phyloP scores from a whole-genome alignment of 2,113 vertebrate species.

The Urocolius indicus region DNA sequence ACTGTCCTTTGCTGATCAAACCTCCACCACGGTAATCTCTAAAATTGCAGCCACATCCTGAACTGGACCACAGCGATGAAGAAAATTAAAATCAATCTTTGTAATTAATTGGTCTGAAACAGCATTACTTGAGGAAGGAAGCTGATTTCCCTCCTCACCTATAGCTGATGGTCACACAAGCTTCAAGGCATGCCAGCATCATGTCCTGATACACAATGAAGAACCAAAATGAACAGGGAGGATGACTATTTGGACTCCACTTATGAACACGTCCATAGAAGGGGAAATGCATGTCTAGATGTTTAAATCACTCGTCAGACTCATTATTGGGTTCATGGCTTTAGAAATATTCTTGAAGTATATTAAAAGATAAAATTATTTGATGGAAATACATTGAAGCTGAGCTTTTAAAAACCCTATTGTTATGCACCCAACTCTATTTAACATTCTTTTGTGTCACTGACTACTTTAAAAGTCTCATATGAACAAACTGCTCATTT shows the following conservation, averaged over 20 bases:
- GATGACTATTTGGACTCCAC: background rate
- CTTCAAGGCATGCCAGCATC: background rate
- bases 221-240: background rate
- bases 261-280: background rate
- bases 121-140: background rate
- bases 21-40: background rate
- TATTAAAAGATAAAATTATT: constrained; percentile 34
- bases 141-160: background rate
- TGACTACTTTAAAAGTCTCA: constrained; percentile 51
- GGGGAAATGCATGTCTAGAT: background rate
- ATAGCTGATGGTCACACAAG: rapidly evolving
- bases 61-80: background rate
- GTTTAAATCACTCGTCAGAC: background rate
- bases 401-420: constrained; percentile 17
- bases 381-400: constrained; percentile 26
- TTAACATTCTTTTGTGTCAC: constrained; percentile 42
- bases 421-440: constrained; percentile 53
- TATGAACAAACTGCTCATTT: constrained; percentile 33
- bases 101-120: background rate
- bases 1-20: background rate
- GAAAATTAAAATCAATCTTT: background rate
- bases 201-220: rapidly evolving
- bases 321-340: background rate
- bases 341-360: background rate
- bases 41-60: background rate